Evolutionary conservation across 2,797 vertebrate genomes (phyloP).

Genomic region (Centroberyx gerrardi): DNA sequence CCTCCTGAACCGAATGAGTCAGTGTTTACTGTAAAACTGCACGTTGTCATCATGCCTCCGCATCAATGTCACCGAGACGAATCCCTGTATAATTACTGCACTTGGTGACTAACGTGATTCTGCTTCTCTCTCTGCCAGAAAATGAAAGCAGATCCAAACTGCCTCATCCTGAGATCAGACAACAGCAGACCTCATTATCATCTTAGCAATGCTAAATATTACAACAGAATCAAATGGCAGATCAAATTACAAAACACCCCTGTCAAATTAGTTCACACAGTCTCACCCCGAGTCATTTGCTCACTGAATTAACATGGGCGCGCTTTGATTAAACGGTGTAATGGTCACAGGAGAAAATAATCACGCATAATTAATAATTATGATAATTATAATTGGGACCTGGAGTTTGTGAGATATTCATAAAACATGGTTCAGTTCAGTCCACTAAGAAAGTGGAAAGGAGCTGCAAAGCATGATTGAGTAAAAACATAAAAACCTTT

Average conservation of each 20-base stretch:
- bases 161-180: conserved; percentile 27
- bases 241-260: conserved; percentile 26
- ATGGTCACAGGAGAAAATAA: conserved; percentile 30
- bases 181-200: conserved; percentile 53
- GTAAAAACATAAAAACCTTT: no score
- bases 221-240: conserved; percentile 35
- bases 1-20: background rate
- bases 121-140: conserved; percentile 22
- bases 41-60: background rate
- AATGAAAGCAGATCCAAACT: conserved; percentile 41
- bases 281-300: conserved; percentile 33
- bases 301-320: conserved; percentile 20
- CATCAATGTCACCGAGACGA: background rate
- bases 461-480: no score
- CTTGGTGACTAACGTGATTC: conserved; percentile 10
- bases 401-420: conserved; percentile 2
- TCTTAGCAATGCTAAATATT: conserved; percentile 43
- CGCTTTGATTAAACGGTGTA: conserved; percentile 42
- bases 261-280: conserved; percentile 35
- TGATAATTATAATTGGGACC: conserved; percentile 14
- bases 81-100: background rate
- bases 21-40: background rate
- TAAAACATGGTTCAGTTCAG: background rate
- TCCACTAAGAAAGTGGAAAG: background rate
- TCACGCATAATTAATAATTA: conserved; percentile 45